Conservation (phyloP, 1,140 invertebrate genomes). For the Trigoniulus corallinus region DNA sequence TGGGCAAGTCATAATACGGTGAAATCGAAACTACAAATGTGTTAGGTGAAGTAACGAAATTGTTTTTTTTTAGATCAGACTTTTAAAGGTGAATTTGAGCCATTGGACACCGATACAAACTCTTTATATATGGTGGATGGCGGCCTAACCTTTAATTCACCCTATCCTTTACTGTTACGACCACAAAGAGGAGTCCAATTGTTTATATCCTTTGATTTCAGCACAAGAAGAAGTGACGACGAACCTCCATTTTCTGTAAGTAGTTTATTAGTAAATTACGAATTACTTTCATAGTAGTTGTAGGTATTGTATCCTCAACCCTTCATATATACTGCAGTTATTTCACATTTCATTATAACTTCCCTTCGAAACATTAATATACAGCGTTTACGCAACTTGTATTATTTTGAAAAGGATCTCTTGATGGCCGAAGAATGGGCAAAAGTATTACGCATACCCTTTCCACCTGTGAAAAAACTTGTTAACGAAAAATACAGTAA, state of each 20-base stretch:
- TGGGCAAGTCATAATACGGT: not conserved
- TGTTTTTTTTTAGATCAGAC: conserved; percentile 17
- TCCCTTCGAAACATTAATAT: too few species aligned
- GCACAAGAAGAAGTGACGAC: conserved; percentile 25
- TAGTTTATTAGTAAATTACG: too few species aligned
- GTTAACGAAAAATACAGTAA: conserved; percentile 19
- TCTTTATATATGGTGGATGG: conserved; percentile 33
- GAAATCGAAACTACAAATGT: conserved; percentile 6
- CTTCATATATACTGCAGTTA: too few species aligned
- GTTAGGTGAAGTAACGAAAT: not conserved
- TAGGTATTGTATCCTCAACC: too few species aligned
- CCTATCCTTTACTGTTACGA: conserved; percentile 29
- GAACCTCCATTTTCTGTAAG: conserved; percentile 29
- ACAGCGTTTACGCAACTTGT: too few species aligned
- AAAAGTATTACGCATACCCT: conserved; percentile 25
- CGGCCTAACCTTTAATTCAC: conserved; percentile 33
- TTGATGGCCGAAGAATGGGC: conserved; percentile 32
- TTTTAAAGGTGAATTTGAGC: conserved; percentile 27
- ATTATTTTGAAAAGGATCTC: too few species aligned
- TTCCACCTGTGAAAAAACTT: conserved; percentile 28
- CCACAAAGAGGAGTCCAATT: conserved; percentile 30
- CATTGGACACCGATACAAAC: conserved; percentile 28
- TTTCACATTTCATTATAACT: too few species aligned
- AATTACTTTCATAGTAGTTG: too few species aligned
- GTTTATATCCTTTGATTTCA: conserved; percentile 33